These are phyloP conservation scores for Adrianichthys oophorus DNA, from an alignment of 2,797 vertebrate genomes.

Conservation along the genomic window DNA sequence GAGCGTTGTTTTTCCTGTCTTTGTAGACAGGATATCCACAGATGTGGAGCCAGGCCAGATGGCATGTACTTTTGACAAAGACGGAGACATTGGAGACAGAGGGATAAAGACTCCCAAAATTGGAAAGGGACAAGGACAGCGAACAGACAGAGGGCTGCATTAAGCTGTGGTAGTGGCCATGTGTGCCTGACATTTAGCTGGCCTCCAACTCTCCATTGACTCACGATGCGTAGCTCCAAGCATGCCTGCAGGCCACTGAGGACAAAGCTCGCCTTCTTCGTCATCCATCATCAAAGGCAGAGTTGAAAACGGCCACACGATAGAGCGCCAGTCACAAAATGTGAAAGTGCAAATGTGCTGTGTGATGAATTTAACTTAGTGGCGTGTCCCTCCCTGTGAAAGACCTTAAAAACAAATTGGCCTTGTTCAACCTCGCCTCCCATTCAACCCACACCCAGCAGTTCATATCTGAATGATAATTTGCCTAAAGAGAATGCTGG, in stretches of 20 bases:
- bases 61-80: constrained; percentile 72
- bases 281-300: constrained; percentile 84
- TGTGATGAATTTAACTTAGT: constrained; percentile 80
- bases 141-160: constrained; percentile 80
- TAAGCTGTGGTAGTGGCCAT: constrained; percentile 77
- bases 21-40: constrained; percentile 76
- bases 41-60: constrained; percentile 77
- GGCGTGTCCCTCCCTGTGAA: constrained; percentile 46
- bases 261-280: constrained; percentile 87
- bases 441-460: constrained; percentile 8
- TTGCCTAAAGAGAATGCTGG: constrained; percentile 52
- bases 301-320: constrained; percentile 79
- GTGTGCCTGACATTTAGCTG: constrained; percentile 82
- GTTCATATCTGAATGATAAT: constrained; percentile 53
- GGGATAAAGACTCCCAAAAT: constrained; percentile 69
- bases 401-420: constrained; percentile 68
- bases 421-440: constrained; percentile 53
- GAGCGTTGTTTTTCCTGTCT: constrained; percentile 65
- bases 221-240: constrained; percentile 79
- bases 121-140: constrained; percentile 57
- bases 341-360: constrained; percentile 82
- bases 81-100: constrained; percentile 69
- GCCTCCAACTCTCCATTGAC: constrained; percentile 76
- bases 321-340: constrained; percentile 80
- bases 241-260: constrained; percentile 84